Conservation (phyloP, 2,888 invertebrate genomes). For the Molorchus minor region DNA sequence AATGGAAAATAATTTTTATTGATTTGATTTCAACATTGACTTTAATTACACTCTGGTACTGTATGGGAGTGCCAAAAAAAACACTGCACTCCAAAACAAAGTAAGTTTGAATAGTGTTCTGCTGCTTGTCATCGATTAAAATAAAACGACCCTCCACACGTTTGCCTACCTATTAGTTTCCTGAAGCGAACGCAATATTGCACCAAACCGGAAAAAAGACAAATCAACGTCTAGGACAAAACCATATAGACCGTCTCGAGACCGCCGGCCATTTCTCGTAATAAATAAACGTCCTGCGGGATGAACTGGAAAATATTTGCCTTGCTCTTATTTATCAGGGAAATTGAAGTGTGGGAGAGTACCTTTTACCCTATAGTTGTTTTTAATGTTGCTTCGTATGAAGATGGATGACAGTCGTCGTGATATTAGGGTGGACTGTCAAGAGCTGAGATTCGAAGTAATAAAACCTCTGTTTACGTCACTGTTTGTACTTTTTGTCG, state of each 20-base stretch:
- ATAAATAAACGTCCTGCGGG: conserved; percentile 33
- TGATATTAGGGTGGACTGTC: conserved; percentile 8
- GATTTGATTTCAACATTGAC: no score
- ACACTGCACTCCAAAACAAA: no score
- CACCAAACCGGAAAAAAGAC: background rate
- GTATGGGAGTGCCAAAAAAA: no score
- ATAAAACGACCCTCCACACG: no score
- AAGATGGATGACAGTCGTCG: conserved; percentile 42
- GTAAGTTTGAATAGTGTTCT: no score
- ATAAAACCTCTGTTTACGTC: no score
- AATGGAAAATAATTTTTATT: no score
- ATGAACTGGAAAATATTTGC: conserved; percentile 33
- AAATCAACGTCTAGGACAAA: conserved; percentile 17
- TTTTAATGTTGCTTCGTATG: conserved; percentile 43
- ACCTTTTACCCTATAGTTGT: conserved; percentile 36
- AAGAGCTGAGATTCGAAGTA: no score
- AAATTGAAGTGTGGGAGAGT: conserved; percentile 40
- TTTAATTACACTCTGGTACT: no score
- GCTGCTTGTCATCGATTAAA: no score
- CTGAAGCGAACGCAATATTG: background rate
- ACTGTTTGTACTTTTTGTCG: no score
- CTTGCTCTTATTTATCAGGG: conserved; percentile 38
- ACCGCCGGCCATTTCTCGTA: conserved; percentile 16
- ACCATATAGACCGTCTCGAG: conserved; percentile 9
- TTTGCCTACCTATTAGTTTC: no score